Evolutionary conservation across 2,888 invertebrate species (phyloP).

Genomic region (Himalopsyche kuldschensis): DNA sequence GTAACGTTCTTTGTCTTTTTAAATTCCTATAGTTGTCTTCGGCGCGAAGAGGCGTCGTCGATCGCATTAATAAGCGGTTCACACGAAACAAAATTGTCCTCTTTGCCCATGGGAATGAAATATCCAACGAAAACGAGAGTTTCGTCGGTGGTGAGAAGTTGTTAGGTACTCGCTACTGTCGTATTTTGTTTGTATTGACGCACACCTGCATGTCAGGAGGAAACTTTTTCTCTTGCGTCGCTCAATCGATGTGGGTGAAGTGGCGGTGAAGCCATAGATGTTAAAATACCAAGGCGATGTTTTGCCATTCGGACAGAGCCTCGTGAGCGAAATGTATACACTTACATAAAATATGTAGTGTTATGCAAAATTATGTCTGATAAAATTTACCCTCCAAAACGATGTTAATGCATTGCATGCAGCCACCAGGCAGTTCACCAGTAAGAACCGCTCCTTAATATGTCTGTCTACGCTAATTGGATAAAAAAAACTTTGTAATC

Average conservation of each 20-base stretch:
- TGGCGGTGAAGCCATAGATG: not conserved
- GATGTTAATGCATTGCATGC: not conserved
- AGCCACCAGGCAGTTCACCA: not conserved
- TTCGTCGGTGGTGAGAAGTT: conserved; percentile 2
- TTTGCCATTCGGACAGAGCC: not conserved
- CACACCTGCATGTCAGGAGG: not conserved
- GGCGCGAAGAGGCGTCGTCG: conserved; percentile 8
- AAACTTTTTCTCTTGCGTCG: conserved; percentile 2
- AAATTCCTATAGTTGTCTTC: conserved; percentile 14
- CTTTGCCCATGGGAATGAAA: conserved; percentile 22
- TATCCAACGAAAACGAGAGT: conserved; percentile 34
- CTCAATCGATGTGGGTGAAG: conserved; percentile 9
- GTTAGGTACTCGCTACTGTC: not conserved
- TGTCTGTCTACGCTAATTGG: too few species aligned
- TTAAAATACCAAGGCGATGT: not conserved
- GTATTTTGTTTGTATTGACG: not conserved
- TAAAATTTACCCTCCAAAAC: not conserved
- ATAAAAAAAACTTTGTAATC: too few species aligned
- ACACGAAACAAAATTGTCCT: conserved; percentile 24
- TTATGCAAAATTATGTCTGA: not conserved
- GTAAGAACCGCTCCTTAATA: too few species aligned
- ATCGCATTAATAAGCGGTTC: conserved; percentile 17
- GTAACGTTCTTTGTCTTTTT: conserved; percentile 24
- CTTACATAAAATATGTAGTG: not conserved
- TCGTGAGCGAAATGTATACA: not conserved